Evolutionary conservation across 2,888 invertebrate genomes (phyloP).

Genomic region (Rotaria sp.): DNA sequence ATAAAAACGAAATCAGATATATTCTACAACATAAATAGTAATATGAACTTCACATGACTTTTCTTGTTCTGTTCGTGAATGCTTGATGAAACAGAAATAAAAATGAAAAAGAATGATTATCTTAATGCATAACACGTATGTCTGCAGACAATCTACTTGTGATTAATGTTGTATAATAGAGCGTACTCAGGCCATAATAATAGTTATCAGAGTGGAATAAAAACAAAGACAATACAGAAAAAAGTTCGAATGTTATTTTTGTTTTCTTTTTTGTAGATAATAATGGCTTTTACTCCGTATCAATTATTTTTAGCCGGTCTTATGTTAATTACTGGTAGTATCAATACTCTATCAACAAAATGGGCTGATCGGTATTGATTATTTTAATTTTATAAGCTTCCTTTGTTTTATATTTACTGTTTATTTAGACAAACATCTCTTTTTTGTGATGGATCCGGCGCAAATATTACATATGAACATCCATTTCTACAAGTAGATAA

Average conservation of each 20-base stretch:
- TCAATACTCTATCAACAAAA: constrained; percentile 77
- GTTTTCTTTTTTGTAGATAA: constrained; percentile 37
- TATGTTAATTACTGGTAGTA: constrained; percentile 75
- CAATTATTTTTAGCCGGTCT: constrained; percentile 66
- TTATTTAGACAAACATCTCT: neutral
- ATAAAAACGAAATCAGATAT: too few relatives aligned
- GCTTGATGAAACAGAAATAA: too few relatives aligned
- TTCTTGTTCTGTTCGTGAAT: too few relatives aligned
- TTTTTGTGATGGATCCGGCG: neutral
- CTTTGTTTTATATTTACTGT: neutral
- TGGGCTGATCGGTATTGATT: constrained; percentile 73
- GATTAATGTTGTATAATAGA: too few relatives aligned
- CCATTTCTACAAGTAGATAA: neutral
- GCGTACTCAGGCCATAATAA: too few relatives aligned
- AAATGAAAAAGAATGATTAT: too few relatives aligned
- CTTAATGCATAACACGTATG: too few relatives aligned
- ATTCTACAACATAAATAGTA: too few relatives aligned
- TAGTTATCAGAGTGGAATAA: neutral
- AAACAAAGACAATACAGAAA: neutral
- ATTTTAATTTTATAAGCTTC: constrained; percentile 46
- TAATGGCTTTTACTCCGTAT: constrained; percentile 70
- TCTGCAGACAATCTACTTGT: too few relatives aligned
- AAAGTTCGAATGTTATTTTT: neutral
- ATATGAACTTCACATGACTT: too few relatives aligned
- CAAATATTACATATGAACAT: neutral